Percentiles rank a stretch among this genome's conserved stretches.
These are phyloP conservation scores for Platalea minor DNA, from an alignment of 2,797 vertebrate species.

Conservation along the genomic window DNA sequence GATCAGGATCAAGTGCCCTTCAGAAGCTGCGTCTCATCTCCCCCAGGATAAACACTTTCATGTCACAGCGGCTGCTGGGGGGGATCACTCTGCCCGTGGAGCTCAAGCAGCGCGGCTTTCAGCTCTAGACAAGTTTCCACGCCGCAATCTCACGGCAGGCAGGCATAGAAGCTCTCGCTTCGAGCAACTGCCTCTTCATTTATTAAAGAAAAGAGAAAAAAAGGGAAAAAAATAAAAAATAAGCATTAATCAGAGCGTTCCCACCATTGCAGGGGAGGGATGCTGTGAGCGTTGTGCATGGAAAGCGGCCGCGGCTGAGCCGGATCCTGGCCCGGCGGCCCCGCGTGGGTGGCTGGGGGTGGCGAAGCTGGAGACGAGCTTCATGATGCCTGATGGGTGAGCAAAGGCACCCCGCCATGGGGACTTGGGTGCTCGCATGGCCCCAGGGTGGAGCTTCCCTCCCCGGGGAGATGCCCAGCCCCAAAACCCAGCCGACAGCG, in stretches of 20 bases:
- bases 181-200: neutral
- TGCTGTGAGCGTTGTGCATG: fast-evolving
- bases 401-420: neutral
- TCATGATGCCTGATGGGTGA: neutral
- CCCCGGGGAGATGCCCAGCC: neutral
- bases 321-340: neutral
- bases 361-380: neutral
- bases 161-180: neutral
- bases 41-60: constrained; percentile 28
- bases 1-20: constrained; percentile 21
- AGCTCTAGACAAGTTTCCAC: neutral
- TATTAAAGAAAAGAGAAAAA: neutral
- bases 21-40: constrained; percentile 19
- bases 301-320: neutral
- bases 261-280: neutral
- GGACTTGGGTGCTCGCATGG: neutral
- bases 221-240: neutral
- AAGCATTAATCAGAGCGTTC: neutral
- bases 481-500: fast-evolving
- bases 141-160: neutral
- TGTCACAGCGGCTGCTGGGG: neutral
- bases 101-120: neutral
- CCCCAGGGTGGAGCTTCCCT: neutral
- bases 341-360: fast-evolving
- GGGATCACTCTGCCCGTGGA: neutral